Evolutionary conservation across 2,797 vertebrate species (phyloP), one percentile per base, ranked within the genome.

Genomic region (Sternarchorhynchus goeldii): DNA sequence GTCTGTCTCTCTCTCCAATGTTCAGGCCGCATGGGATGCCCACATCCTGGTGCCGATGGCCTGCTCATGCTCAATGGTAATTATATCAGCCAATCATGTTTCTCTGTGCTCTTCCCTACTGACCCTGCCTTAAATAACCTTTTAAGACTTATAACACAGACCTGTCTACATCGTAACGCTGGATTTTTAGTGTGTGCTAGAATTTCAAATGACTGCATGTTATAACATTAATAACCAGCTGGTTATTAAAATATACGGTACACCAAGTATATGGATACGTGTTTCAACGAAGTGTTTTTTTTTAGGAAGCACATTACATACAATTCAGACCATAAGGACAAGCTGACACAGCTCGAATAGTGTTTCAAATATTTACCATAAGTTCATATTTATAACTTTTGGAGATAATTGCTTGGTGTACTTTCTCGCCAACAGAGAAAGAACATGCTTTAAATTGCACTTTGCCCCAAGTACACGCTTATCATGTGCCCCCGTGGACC

Each of bases 21-120:
- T 91, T 70, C 92, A 97, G 96, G 96, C 93, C 96, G 96, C 81
- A 92, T 98, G 92, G 96, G 94, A 95, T 97, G 96, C 85, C 95
- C 96, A 83, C 95, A 98, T 94, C 96, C 95, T 21, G 96, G 95
- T 89, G 95, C 95, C 86, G 96, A 98, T 87, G 95, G 95, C 93
- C 95, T 98, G 86, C 95, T 98, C 90, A 96, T 98, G 96, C 94
- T 99, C 92, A 99, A 97, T 93, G 96, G 96, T 99, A 95, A 96
- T 94, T 94, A 93, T 92, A 72, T 75, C 75, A 75, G 50, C 64
- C n/a, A 75, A 53, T 72, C 60, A 64, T 45, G 72, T 81, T n/a
- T 64, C 32, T 69, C 57, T 68, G 34, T 76, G n/a, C 55, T 50
- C 31, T 20, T 21, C 55, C 50, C 57, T 21, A 4, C 20, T 34